A percentile compares a stretch with the other conserved stretches of the same genome.
Conservation (phyloP, 2,888 invertebrate genomes). For the Phengaris arion region DNA sequence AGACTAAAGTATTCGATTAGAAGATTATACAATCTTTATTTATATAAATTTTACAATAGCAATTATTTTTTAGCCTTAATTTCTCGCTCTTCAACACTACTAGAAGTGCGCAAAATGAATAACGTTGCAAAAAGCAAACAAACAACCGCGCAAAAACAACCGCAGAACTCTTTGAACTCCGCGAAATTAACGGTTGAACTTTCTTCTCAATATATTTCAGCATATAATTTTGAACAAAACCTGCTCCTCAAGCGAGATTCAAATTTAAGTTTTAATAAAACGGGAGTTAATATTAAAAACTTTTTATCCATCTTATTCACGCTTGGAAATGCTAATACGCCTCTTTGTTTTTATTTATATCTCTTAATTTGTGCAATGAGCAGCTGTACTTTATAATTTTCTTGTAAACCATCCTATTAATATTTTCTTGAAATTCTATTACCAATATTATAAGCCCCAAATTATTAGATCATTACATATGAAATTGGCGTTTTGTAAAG, state of each 20-base stretch:
- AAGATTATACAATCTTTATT: too few relatives aligned
- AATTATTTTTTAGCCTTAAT: too few relatives aligned
- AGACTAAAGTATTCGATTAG: too few relatives aligned
- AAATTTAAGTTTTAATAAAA: conserved; percentile 31
- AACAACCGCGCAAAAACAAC: neutral
- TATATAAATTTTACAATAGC: too few relatives aligned
- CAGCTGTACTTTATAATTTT: neutral
- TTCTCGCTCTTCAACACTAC: too few relatives aligned
- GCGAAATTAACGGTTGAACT: conserved; percentile 22
- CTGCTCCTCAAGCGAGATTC: conserved; percentile 23
- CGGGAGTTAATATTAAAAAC: conserved; percentile 26
- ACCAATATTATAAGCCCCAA: too few relatives aligned
- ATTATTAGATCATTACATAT: too few relatives aligned
- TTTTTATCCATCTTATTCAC: conserved; percentile 27
- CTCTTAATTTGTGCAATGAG: neutral
- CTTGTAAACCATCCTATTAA: neutral
- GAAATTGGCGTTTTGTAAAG: too few relatives aligned
- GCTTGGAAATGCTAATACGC: conserved; percentile 19
- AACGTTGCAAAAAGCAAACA: neutral
- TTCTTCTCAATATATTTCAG: conserved; percentile 23
- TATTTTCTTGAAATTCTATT: too few relatives aligned
- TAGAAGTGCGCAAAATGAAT: neutral
- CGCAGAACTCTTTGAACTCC: neutral
- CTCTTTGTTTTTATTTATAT: neutral
- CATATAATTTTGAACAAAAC: conserved; percentile 20